phyloP scores from a whole-genome alignment of 2,113 vertebrate species.

The Gnathonemus longibarbis region DNA sequence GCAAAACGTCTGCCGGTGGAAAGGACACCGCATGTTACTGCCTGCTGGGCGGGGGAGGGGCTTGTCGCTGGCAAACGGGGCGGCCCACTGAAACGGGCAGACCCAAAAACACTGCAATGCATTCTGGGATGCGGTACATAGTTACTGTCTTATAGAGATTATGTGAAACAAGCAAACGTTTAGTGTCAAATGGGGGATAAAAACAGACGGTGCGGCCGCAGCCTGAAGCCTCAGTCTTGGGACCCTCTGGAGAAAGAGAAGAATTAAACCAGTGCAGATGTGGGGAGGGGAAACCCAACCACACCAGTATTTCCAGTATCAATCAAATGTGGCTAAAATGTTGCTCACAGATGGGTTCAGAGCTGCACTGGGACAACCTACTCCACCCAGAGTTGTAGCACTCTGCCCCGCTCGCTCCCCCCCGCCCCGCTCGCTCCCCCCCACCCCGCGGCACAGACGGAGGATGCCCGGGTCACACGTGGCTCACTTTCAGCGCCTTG shows the following conservation, averaged over 20 bases:
- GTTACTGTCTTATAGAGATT: neutral
- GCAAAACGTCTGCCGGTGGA: constrained; percentile 73
- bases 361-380: neutral
- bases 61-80: neutral
- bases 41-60: constrained; percentile 49
- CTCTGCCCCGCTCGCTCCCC: neutral
- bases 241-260: neutral
- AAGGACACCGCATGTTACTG: constrained; percentile 70
- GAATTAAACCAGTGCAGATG: neutral
- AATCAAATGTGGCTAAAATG: neutral
- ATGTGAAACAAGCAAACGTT: neutral
- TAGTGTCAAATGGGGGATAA: neutral
- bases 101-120: neutral
- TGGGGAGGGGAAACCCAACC: neutral
- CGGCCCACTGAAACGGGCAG: neutral
- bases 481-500: constrained; percentile 62
- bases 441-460: neutral
- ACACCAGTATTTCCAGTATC: neutral
- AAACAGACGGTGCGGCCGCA: neutral
- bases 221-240: neutral
- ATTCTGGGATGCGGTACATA: neutral
- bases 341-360: neutral
- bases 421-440: neutral
- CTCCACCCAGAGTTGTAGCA: neutral
- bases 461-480: neutral